Evolutionary conservation across 2,113 vertebrate genomes (phyloP).

Genomic region (Kryptolebias marmoratus): DNA sequence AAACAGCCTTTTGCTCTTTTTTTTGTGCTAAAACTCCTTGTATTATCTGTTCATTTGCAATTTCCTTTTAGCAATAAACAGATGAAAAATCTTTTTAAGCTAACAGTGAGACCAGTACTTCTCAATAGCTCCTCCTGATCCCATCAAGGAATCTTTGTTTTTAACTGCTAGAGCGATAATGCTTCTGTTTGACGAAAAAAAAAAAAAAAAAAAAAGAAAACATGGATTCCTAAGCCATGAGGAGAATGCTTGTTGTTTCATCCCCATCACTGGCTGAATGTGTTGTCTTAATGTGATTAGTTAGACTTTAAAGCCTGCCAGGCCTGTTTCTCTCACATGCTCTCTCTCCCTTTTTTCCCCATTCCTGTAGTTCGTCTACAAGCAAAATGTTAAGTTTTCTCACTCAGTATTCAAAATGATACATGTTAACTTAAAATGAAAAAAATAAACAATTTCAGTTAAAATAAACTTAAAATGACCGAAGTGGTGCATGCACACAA

Average conservation of each 20-base stretch:
- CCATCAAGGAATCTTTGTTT: slow-evolving; percentile 77
- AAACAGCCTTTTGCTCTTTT: slow-evolving; percentile 41
- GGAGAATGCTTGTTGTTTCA: slow-evolving; percentile 70
- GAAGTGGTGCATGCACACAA: background rate
- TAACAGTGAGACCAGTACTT: slow-evolving; percentile 62
- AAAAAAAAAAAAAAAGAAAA: slow-evolving; percentile 55
- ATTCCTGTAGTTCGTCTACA: slow-evolving; percentile 18
- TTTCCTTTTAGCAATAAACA: slow-evolving; percentile 65
- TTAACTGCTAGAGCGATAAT: slow-evolving; percentile 70
- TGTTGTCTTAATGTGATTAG: slow-evolving; percentile 79
- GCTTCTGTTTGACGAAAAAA: slow-evolving; percentile 68
- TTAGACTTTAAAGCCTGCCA: slow-evolving; percentile 75
- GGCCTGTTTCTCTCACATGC: slow-evolving; percentile 40
- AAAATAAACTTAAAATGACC: background rate
- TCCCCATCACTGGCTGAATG: slow-evolving; percentile 70
- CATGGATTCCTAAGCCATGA: slow-evolving; percentile 63
- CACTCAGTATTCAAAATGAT: background rate
- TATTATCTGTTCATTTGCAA: slow-evolving; percentile 63
- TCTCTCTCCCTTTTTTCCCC: slow-evolving; percentile 27
- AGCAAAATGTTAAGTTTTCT: slow-evolving; percentile 14
- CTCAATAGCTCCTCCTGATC: slow-evolving; percentile 66
- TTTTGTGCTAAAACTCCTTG: slow-evolving; percentile 34
- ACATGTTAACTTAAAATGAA: background rate
- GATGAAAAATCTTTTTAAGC: slow-evolving; percentile 66
- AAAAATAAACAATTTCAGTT: background rate